Evolutionary conservation across 2,113 vertebrate species (phyloP).

Genomic region (Tyrannus savana): DNA sequence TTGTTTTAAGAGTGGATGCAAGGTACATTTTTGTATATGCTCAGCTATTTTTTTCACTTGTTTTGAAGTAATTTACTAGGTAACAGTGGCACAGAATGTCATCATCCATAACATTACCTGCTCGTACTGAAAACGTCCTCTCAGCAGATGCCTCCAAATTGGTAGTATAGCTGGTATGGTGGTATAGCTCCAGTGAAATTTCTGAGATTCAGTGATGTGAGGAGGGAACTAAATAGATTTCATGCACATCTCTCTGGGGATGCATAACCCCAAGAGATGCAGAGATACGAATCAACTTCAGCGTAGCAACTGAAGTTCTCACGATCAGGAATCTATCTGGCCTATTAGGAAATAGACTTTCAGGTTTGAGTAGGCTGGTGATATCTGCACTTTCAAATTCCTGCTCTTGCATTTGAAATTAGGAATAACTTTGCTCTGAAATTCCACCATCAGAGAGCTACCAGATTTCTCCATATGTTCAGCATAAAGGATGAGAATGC

Average conservation of each 20-base stretch:
- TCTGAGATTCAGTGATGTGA: neutral
- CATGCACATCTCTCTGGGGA: neutral
- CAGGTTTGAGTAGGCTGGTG: neutral
- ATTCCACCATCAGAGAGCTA: neutral
- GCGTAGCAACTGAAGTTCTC: neutral
- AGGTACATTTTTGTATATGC: neutral
- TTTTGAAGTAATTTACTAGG: neutral
- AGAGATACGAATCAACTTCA: neutral
- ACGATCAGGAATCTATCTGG: neutral
- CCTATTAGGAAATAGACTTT: neutral
- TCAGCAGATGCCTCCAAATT: neutral
- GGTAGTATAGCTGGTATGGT: neutral
- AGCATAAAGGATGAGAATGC: neutral
- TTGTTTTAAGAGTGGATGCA: neutral
- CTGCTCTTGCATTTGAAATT: neutral
- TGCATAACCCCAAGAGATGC: neutral
- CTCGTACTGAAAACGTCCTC: neutral
- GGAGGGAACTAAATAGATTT: neutral
- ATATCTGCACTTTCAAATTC: neutral
- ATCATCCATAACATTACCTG: neutral
- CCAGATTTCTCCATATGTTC: neutral
- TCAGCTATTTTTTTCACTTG: neutral
- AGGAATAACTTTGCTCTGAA: neutral
- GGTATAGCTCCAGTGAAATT: neutral
- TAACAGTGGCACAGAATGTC: rapidly evolving